A percentile compares a stretch with the other conserved stretches of the same genome.
Evolutionary conservation across 2,113 vertebrate genomes (phyloP).

Genomic region (Halcyon malimbica): DNA sequence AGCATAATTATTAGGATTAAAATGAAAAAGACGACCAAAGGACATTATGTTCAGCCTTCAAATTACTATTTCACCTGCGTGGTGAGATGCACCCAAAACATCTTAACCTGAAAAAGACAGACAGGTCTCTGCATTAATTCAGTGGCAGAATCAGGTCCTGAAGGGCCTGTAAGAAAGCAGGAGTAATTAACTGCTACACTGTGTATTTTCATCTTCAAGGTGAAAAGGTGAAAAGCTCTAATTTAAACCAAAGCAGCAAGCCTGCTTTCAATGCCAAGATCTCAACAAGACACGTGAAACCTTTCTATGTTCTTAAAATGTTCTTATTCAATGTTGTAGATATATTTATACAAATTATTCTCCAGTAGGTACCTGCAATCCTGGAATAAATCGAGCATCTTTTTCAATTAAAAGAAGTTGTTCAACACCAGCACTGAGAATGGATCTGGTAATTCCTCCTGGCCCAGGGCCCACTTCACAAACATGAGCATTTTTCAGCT

Average conservation of each 20-base stretch:
- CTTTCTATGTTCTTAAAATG: not conserved
- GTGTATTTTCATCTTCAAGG: not conserved
- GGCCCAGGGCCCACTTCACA: constrained; percentile 97
- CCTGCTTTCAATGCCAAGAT: not conserved
- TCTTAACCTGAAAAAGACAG: not conserved
- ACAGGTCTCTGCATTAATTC: not conserved
- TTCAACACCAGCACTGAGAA: constrained; percentile 83
- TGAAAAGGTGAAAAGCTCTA: not conserved
- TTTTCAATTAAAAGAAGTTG: constrained; percentile 95
- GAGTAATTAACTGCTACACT: not conserved
- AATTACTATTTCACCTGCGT: not conserved
- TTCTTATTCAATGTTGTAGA: not conserved
- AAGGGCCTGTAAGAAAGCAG: not conserved
- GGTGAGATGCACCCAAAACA: not conserved
- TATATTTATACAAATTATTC: not conserved
- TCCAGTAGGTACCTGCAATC: constrained; percentile 83
- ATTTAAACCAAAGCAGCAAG: not conserved
- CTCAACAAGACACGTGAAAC: not conserved
- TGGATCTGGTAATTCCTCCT: constrained; percentile 93
- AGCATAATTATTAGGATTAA: not conserved
- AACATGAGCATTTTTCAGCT: constrained; percentile 82
- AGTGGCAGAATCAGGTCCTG: not conserved
- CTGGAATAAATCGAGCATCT: constrained; percentile 91
- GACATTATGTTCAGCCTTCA: not conserved
- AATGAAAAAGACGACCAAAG: not conserved